Conservation (phyloP, 53 echinoderm and acorn worm species). For the Patiria pectinifera region DNA sequence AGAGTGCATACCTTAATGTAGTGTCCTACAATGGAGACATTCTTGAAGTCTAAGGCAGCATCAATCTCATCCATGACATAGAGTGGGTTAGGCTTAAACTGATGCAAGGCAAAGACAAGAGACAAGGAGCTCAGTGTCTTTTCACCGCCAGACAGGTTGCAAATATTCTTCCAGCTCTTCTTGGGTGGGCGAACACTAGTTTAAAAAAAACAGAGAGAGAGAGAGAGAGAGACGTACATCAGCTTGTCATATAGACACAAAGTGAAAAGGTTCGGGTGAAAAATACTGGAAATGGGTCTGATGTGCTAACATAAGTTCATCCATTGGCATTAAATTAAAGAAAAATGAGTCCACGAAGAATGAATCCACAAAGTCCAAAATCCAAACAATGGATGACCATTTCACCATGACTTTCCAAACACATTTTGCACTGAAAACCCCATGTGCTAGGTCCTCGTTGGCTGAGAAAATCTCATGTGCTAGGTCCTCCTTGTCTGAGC, state of each 20-base stretch:
- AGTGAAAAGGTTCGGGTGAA: too few relatives aligned
- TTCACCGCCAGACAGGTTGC: conserved; percentile 95
- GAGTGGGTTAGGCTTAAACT: conserved; percentile 94
- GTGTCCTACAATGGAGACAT: conserved; percentile 97
- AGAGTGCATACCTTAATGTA: conserved; percentile 85
- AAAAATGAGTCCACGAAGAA: too few relatives aligned
- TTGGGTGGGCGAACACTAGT: conserved; percentile 96
- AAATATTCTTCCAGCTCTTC: conserved; percentile 98
- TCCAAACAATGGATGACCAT: too few relatives aligned
- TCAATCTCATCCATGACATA: conserved; percentile 99
- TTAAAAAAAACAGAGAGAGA: not conserved
- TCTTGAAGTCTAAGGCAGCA: conserved; percentile 97
- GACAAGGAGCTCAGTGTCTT: conserved; percentile 97
- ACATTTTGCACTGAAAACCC: too few relatives aligned
- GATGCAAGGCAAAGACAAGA: conserved; percentile 95
- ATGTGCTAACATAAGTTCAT: too few relatives aligned
- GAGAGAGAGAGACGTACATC: not conserved
- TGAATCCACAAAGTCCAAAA: too few relatives aligned
- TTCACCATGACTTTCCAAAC: too few relatives aligned
- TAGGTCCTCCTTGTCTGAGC: too few relatives aligned
- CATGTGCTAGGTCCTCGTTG: too few relatives aligned
- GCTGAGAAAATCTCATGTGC: too few relatives aligned
- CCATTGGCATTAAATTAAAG: too few relatives aligned
- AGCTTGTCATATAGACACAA: not conserved
- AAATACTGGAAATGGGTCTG: too few relatives aligned